These are phyloP conservation scores for Periophthalmodon schlosseri DNA, from an alignment of 2,113 vertebrate species.

Conservation along the genomic window DNA sequence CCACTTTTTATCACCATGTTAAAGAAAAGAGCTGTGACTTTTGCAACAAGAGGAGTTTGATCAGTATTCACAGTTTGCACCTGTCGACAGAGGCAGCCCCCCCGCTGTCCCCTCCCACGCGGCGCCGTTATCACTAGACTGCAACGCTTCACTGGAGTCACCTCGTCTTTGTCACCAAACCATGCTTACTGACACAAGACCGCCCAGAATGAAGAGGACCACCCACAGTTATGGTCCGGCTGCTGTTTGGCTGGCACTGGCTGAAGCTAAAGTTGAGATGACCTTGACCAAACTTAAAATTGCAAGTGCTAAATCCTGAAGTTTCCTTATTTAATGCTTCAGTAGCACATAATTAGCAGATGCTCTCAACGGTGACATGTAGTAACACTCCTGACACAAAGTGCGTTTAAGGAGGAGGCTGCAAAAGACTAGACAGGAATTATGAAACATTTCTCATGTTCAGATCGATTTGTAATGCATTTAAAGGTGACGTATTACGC, in stretches of 20 bases:
- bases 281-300: slow-evolving; percentile 1
- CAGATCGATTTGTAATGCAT: background rate
- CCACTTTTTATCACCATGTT: slow-evolving; percentile 3
- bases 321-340: slow-evolving; percentile 12
- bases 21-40: background rate
- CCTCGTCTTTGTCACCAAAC: slow-evolving; percentile 32
- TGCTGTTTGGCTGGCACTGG: background rate
- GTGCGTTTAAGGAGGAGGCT: background rate
- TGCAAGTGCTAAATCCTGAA: background rate
- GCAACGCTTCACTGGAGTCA: slow-evolving; percentile 43
- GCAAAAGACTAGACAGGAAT: background rate
- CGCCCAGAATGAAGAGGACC: slow-evolving; percentile 10
- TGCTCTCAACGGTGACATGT: slow-evolving; percentile 6
- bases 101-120: slow-evolving; percentile 47
- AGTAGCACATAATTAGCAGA: slow-evolving; percentile 12
- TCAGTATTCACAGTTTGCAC: slow-evolving; percentile 41
- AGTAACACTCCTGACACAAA: slow-evolving; percentile 9
- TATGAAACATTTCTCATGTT: background rate
- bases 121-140: slow-evolving; percentile 45
- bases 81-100: slow-evolving; percentile 22
- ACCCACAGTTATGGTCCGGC: background rate
- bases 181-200: slow-evolving; percentile 27
- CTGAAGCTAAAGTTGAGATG: background rate
- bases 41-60: slow-evolving; percentile 16
- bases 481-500: no score